Conservation (phyloP, 2,113 vertebrate species). For the Symphodus melops region DNA sequence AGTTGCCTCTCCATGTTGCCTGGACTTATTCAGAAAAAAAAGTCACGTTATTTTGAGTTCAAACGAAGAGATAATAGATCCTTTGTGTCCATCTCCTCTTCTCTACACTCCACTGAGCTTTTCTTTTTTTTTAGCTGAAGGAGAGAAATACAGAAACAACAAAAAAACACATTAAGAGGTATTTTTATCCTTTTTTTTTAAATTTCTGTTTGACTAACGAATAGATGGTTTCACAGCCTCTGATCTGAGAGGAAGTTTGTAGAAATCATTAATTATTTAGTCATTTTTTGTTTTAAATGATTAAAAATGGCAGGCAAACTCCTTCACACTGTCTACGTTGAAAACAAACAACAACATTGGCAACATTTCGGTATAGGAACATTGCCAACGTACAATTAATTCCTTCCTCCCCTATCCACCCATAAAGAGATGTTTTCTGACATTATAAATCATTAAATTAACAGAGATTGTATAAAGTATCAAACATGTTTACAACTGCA, state of each 20-base stretch:
- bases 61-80: constrained; percentile 10
- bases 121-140: neutral
- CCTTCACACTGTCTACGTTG: too few relatives aligned
- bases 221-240: constrained; percentile 23
- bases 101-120: neutral
- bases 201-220: neutral
- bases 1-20: constrained; percentile 16
- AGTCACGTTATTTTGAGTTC: neutral
- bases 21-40: constrained; percentile 29
- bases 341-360: too few relatives aligned
- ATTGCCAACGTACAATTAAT: too few relatives aligned
- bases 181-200: constrained; percentile 27
- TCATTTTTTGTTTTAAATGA: too few relatives aligned
- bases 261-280: too few relatives aligned
- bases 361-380: too few relatives aligned
- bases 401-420: too few relatives aligned
- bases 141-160: neutral
- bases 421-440: too few relatives aligned
- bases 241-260: neutral
- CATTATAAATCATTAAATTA: too few relatives aligned
- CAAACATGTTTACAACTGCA: too few relatives aligned
- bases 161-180: constrained; percentile 7
- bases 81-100: neutral
- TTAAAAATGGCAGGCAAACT: too few relatives aligned
- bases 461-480: too few relatives aligned